Evolutionary conservation across 2,888 invertebrate species (phyloP), one percentile per base, ranked within the genome.

Genomic region (Sepioteuthis lessoniana): DNA sequence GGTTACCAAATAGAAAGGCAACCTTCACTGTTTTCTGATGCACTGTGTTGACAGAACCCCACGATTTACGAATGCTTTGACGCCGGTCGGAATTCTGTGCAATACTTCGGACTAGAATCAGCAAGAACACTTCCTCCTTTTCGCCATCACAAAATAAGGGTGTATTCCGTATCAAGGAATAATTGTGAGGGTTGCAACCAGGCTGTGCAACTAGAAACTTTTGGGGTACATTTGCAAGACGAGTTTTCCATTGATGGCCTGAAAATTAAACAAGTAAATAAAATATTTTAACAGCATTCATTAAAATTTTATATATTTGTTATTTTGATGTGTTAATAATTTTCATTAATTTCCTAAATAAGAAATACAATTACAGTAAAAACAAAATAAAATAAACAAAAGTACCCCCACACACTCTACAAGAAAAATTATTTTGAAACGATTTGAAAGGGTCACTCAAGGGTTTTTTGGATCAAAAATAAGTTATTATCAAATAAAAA

Each of bases 1-100:
- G 28, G 16, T 92, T 42, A 1, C 94, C 95, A 76, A 94, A 94
- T 28, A 95, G 47, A 94, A 95, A 95, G n/a, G 93, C 94, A 4
- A 94, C 31, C n/a, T 93, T 94, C 25, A 94, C 35, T 31, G n/a
- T 94, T n/a, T 90, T 37, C n/a, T 93, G n/a, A 1, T 42, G 19
- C 38, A 94, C 90, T 28, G 0, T 19, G 0, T 90, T 90, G 37
- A 76, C 90, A 60, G 8, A 35, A 90, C 93, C 95, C 95, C 95
- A 95, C 19, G 95, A 94, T n/a, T 90, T n/a, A 21, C 95, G 91
- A 21, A 95, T 95, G 7, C 93, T 94, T 46, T 93, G 93, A 19
- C 95, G 92, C 1, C 94, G 93, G 47, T 94, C 94, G 10, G 90
- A 90, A 42, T 95, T 94, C 28, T 55, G 5, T 37, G 55, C 47